Base-by-base conservation (phyloP, 1,140 invertebrate genomes). In the Odontomachus brunneus region DNA sequence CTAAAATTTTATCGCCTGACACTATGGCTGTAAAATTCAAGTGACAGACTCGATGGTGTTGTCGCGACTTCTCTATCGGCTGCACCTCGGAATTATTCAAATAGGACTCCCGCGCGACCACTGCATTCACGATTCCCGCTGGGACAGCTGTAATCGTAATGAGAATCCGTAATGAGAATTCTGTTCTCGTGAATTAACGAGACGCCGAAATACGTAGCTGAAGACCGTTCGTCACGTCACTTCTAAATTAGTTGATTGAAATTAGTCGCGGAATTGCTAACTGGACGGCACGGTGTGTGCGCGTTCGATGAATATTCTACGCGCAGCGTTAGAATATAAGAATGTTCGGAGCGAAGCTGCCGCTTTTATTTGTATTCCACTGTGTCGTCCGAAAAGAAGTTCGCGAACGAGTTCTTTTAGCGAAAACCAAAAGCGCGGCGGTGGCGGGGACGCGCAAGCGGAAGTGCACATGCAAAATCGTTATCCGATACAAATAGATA, bases 401-500 rank as follows among this genome's bases (percentile, higher is more conserved):
- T n/a, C 24, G n/a, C 0, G 17, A 19, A 72, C 17, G 66, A 53
- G 57, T 44, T 69, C 5, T n/a, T n/a, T n/a, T 33, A 33, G 65
- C 48, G 24, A 1, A 69, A 78, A 57, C 5, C 26, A 17, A 19
- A 38, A 33, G 66, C 53, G 38, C 15, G 62, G 59, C 17, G 26
- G 74, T 38, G 38, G 22, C 29, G 33, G 55, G 3, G 33, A 24
- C 49, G 5, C 57, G 84, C 81, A 59, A 65, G 73, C 84, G 80
- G 81, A 85, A 82, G 80, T 33, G 69, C 57, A 63, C 65, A 22
- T 26, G 71, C 60, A 73, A 78, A 62, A 53, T 59, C 59, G 53
- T 87, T 51, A 71, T 49, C 60, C 49, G 83, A 83, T 90, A 88
- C 74, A 87, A 90, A 88, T 85, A 86, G 78, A 89, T 85, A 84